Evolutionary conservation across 2,888 invertebrate genomes (phyloP).

Genomic region (Muscina levida): DNA sequence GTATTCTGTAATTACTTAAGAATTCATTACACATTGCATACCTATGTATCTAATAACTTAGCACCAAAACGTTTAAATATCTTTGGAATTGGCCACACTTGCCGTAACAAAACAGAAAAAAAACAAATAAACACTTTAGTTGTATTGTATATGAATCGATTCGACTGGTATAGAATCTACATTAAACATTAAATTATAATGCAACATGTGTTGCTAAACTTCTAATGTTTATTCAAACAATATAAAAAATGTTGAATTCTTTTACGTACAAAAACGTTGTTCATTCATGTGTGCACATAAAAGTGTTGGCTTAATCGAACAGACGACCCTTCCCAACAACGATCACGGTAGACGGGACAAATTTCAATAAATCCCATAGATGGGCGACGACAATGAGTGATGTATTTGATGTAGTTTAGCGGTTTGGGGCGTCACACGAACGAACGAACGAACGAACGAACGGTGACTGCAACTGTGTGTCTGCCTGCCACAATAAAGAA

Average conservation of each 20-base stretch:
- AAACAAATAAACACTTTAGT: background rate
- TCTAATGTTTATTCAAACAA: constrained; percentile 46
- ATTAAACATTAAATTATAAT: constrained; percentile 42
- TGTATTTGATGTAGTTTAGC: constrained; percentile 2
- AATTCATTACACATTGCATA: constrained; percentile 21
- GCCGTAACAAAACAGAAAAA: too few relatives aligned
- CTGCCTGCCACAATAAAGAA: constrained; percentile 8
- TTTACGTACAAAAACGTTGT: constrained; percentile 14
- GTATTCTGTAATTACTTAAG: constrained; percentile 6
- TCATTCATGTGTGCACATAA: background rate
- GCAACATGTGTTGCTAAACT: constrained; percentile 38
- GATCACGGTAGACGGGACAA: background rate
- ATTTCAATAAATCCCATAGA: background rate
- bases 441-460: too few relatives aligned
- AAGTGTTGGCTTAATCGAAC: constrained; percentile 8
- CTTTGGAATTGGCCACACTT: constrained; percentile 18
- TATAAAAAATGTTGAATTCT: constrained; percentile 38
- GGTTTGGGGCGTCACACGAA: background rate
- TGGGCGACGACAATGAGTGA: too few relatives aligned
- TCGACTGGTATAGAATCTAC: too few relatives aligned
- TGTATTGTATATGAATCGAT: background rate
- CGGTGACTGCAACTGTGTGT: constrained; percentile 3
- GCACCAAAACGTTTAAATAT: constrained; percentile 11
- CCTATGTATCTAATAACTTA: constrained; percentile 18
- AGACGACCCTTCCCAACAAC: background rate